Base-by-base conservation (phyloP, 2,113 vertebrate genomes). In the Upupa epops region DNA sequence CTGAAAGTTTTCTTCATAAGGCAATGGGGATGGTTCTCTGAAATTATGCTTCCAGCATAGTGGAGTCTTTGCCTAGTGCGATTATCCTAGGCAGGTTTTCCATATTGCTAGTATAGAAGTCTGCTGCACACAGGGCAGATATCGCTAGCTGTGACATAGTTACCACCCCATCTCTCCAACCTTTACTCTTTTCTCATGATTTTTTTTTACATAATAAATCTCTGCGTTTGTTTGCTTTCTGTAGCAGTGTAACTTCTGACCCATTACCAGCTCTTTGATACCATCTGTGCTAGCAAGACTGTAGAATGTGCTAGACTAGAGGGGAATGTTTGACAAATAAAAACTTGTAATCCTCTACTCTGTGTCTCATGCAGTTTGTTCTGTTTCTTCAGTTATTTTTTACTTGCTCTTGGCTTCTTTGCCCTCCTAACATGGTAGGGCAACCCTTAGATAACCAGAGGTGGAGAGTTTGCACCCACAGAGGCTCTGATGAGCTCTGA, bases 241-340 rank as follows among this genome's bases (percentile, higher is more conserved):
- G 91, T 88, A 95, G 95, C 94, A 92, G 52, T 80, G 81, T 91
- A 89, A 90, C 82, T 94, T 91, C 83, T 83, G 74, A 87, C 66
- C 89, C 59, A 61, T 94, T 92, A 56, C 90, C 49, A 87, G 96
- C 91, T 71, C 86, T 94, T 95, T 94, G 88, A 93, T 92, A 71
- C 96, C 91, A 92, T 90, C 89, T 92, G 84, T 93, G 90, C 91
- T 92, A 96, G 92, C 84, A 94, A 96, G 93, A 86, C 84, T 90
- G 69, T 96, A 96, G 94, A 96, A 93, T 85, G 93, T 96, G 90
- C 95, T 96, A 96, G 95, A 95, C 89, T 96, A 95, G 92, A 83
- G 95, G 85, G 74, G 90, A 94, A 90, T 80, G 89, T 96, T 96
- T 96, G 95, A 95, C 91, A 93, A 97, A 97, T 96, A 96, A 96